Evolutionary conservation across 2,113 vertebrate genomes (phyloP).

Genomic region (Phoxinus phoxinus): DNA sequence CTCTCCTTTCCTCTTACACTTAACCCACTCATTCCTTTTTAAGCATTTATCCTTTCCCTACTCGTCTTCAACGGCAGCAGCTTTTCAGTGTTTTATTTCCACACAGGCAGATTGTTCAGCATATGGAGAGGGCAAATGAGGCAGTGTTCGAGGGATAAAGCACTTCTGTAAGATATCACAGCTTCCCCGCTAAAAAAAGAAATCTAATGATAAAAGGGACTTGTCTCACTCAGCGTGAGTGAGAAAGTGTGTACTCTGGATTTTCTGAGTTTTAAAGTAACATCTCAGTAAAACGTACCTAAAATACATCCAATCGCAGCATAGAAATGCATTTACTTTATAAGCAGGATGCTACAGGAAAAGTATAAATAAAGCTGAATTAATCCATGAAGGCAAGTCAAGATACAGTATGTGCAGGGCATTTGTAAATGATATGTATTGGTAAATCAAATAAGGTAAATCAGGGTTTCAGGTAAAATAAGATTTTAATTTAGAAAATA

Average conservation of each 20-base stretch:
- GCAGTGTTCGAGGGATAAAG: not conserved
- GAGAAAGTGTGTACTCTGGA: not conserved
- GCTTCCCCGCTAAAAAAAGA: not conserved
- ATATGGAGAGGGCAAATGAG: not conserved
- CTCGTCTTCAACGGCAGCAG: not conserved
- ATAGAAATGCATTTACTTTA: not conserved
- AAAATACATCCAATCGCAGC: not conserved
- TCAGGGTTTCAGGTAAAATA: not conserved
- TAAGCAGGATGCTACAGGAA: not conserved
- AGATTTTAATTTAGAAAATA: not conserved
- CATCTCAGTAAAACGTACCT: not conserved
- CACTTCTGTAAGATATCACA: not conserved
- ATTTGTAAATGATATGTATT: not conserved
- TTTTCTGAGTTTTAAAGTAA: not conserved
- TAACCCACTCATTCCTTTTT: not conserved
- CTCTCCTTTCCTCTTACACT: not conserved
- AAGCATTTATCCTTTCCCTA: not conserved
- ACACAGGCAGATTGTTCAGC: conserved; percentile 3
- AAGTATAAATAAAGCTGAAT: not conserved
- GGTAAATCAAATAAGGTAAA: not conserved
- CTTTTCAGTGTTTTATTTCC: not conserved
- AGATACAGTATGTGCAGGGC: not conserved
- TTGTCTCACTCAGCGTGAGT: not conserved
- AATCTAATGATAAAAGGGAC: not conserved
- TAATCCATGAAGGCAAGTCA: not conserved